A percentile compares a stretch with the other conserved stretches of the same genome.
Conservation (phyloP, 2,797 vertebrate genomes). For the Platalea minor region DNA sequence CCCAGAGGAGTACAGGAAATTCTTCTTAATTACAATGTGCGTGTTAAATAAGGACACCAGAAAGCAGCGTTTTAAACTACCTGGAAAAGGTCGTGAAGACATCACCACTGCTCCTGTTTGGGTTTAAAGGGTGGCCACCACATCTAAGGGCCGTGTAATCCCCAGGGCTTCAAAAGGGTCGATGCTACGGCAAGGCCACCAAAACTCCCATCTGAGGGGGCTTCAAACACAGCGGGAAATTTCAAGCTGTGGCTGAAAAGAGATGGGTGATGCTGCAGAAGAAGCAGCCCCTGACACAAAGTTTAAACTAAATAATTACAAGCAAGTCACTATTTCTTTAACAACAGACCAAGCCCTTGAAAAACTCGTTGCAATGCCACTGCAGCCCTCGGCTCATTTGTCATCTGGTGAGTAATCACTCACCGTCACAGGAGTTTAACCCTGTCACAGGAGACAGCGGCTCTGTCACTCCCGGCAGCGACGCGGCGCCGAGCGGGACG, state of each 20-base stretch:
- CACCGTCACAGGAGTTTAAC: slow-evolving; percentile 3
- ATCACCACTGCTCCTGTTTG: not conserved
- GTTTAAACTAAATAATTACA: not conserved
- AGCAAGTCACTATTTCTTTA: not conserved
- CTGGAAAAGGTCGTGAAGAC: not conserved
- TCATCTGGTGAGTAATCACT: not conserved
- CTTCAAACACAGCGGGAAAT: not conserved
- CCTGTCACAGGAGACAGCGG: not conserved
- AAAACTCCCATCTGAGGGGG: too few species aligned
- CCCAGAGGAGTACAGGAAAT: slow-evolving; percentile 55
- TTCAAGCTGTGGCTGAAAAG: not conserved
- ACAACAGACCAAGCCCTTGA: not conserved
- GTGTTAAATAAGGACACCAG: slow-evolving; percentile 18
- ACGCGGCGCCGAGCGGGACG: not conserved
- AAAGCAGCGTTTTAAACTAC: not conserved
- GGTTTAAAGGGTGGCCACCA: not conserved
- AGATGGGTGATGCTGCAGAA: accelerated
- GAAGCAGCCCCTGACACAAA: not conserved
- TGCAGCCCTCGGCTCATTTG: not conserved
- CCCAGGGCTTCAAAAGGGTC: not conserved
- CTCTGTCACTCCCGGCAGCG: not conserved
- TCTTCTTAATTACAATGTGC: slow-evolving; percentile 42
- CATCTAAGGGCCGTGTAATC: not conserved
- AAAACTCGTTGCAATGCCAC: not conserved
- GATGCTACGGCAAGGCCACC: not conserved